phyloP scores from a whole-genome alignment of 2,113 vertebrate species.

The Seriola rivoliana region DNA sequence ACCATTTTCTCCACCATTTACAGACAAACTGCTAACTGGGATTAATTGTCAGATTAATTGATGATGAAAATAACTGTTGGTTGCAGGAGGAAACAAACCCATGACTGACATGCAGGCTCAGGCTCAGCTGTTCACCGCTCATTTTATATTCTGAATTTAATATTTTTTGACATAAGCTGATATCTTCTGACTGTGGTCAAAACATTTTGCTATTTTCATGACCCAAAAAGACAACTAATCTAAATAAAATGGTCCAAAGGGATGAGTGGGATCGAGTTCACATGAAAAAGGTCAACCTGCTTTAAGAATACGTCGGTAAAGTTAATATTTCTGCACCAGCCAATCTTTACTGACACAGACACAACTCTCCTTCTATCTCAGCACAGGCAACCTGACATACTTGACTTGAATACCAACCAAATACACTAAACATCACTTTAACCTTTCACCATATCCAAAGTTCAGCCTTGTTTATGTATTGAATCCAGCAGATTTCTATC shows the following conservation, averaged over 20 bases:
- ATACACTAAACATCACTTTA: neutral
- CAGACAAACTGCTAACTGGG: neutral
- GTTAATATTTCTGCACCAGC: neutral
- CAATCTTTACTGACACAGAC: neutral
- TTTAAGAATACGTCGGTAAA: neutral
- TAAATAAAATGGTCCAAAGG: neutral
- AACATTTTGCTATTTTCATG: neutral
- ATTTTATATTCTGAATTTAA: neutral
- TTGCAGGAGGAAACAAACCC: neutral
- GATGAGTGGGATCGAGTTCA: neutral
- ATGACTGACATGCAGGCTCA: neutral
- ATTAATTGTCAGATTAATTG: neutral
- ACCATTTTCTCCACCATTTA: neutral
- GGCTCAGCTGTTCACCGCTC: neutral
- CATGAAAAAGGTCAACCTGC: neutral
- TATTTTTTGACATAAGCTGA: neutral
- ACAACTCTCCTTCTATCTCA: neutral
- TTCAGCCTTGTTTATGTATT: neutral
- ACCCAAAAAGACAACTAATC: neutral
- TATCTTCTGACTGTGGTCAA: neutral
- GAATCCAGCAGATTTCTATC: conserved; percentile 22
- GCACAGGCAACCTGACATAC: neutral
- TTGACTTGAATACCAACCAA: neutral
- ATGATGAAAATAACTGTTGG: neutral
- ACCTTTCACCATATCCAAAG: neutral